A percentile compares a stretch with the other conserved stretches of the same genome.
phyloP scores from a whole-genome alignment of 1,140 invertebrate species.

The Philotrypesis tridentata region DNA sequence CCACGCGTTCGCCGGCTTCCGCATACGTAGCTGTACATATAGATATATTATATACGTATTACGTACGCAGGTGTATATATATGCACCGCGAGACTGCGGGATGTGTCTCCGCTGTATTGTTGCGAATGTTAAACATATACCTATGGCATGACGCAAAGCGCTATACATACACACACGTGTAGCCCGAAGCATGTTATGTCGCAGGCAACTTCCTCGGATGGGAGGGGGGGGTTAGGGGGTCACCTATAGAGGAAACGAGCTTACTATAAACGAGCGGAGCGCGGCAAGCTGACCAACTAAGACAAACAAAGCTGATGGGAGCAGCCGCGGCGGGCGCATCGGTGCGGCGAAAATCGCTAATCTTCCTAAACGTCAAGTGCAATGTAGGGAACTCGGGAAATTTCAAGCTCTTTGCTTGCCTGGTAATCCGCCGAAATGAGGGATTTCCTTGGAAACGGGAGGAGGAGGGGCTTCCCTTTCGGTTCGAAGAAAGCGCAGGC shows the following conservation, averaged over 20 bases:
- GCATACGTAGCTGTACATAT: too few relatives aligned
- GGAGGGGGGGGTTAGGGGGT: too few relatives aligned
- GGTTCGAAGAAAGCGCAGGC: too few relatives aligned
- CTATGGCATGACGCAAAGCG: background rate
- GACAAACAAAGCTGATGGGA: background rate
- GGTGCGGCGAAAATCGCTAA: background rate
- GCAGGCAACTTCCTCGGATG: too few relatives aligned
- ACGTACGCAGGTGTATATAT: too few relatives aligned
- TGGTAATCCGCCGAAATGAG: too few relatives aligned
- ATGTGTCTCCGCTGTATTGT: background rate
- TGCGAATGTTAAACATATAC: background rate
- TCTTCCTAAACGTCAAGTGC: background rate
- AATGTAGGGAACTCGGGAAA: background rate
- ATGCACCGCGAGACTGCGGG: background rate
- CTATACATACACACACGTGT: too few relatives aligned
- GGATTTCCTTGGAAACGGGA: too few relatives aligned
- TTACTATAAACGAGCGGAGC: background rate
- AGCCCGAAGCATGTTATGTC: background rate
- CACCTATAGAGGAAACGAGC: background rate
- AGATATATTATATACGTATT: too few relatives aligned
- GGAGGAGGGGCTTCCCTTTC: too few relatives aligned
- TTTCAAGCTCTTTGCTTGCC: too few relatives aligned
- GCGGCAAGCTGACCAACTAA: background rate
- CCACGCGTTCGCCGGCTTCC: too few relatives aligned
- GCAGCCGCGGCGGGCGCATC: background rate